phyloP scores from a whole-genome alignment of 1,140 invertebrate genomes.

The Seison nebaliae region DNA sequence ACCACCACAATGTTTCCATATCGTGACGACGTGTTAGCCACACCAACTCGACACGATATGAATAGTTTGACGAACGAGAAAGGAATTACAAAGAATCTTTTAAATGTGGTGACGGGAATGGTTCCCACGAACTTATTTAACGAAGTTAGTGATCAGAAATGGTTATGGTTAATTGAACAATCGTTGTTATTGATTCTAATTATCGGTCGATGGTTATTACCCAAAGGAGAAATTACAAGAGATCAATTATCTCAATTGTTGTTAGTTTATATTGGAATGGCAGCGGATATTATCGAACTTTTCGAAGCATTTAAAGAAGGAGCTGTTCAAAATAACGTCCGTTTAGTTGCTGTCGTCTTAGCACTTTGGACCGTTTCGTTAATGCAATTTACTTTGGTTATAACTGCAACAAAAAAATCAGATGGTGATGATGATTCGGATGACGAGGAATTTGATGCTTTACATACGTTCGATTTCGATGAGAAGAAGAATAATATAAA shows the following conservation, averaged over 20 bases:
- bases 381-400: background rate
- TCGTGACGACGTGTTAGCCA: too few relatives aligned
- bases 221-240: slow-evolving; percentile 12
- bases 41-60: background rate
- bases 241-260: slow-evolving; percentile 8
- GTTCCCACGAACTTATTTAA: background rate
- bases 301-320: background rate
- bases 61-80: background rate
- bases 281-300: slow-evolving; percentile 12
- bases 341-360: too few relatives aligned
- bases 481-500: background rate
- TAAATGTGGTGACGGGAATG: background rate
- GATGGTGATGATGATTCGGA: background rate
- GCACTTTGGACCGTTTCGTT: background rate
- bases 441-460: background rate
- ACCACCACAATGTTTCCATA: too few relatives aligned
- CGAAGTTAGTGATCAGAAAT: background rate
- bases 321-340: background rate
- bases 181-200: slow-evolving; percentile 10
- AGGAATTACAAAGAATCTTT: background rate
- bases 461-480: too few relatives aligned
- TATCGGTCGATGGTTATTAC: slow-evolving; percentile 12
- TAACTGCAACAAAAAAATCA: too few relatives aligned
- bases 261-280: slow-evolving; percentile 11
- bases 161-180: background rate